Evolutionary conservation across 2,888 invertebrate genomes (phyloP), one percentile per base, ranked within the genome.

Genomic region (Biston betularia): DNA sequence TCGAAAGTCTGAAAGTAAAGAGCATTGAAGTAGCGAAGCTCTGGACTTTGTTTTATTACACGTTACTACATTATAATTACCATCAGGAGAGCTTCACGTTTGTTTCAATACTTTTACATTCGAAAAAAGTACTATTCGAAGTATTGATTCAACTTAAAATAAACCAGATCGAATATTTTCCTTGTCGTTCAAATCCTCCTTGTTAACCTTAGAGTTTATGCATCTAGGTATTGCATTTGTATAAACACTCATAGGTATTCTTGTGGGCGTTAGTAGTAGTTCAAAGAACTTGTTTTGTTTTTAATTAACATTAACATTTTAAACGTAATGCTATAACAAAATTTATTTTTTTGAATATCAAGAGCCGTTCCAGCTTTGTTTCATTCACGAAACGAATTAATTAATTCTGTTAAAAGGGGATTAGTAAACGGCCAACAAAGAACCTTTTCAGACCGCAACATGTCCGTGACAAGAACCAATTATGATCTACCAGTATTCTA

Each of bases 391-490:
- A 55, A 49, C 60, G 15, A 55, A 60, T 65, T 55, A 60, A 65
- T 60, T 65, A 65, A 55, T 60, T 60, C 15, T 55, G 44, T 44
- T 55, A 60, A 65, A 65, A 65, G 50, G 42, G 56, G 64, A 64
- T 64, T 64, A 61, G 46, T 6, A 52, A 50, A 42, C 40, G 14
- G 45, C 55, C 60, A 61, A 65, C 65, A 55, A 56, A 60, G 65
- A 65, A 65, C 65, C 60, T 61, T 65, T 61, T 60, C 46, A 60
- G 53, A 12, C 34, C 40, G 48, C 54, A 63, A 60, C 68, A 60
- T 64, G 68, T 63, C 65, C 73, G 71, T 73, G 73, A 69, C 68
- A 66, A 70, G 68, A 64, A 65, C 64, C 66, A 70, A 66, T 71
- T 71, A 69, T 63, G 70, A 73, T 71, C 68, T 48, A 66, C 40